These are phyloP conservation scores for Drosophila nigritarsus DNA, from an alignment of 2,888 invertebrate genomes.

Conservation along the genomic window DNA sequence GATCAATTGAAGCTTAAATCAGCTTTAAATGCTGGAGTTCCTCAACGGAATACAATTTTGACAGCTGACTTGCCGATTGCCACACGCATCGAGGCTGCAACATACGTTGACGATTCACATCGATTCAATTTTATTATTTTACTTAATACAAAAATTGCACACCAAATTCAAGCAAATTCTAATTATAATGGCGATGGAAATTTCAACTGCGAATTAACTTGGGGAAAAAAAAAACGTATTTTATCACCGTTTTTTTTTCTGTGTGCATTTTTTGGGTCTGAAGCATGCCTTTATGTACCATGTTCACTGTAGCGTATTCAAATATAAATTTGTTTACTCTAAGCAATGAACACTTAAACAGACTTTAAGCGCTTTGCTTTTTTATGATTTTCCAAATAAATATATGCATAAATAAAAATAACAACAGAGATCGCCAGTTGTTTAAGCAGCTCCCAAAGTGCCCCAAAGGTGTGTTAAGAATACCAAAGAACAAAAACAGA, in stretches of 20 bases:
- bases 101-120: not conserved
- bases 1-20: not conserved
- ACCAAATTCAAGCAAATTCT: not conserved
- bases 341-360: constrained; percentile 74
- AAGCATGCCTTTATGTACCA: constrained; percentile 4
- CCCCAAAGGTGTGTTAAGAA: constrained; percentile 59
- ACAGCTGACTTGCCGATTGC: not conserved
- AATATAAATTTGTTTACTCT: constrained; percentile 62
- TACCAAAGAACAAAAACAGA: constrained; percentile 16
- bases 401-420: constrained; percentile 49
- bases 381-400: constrained; percentile 75
- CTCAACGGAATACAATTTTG: not conserved
- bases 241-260: not conserved
- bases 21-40: not conserved
- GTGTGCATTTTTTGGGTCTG: not conserved
- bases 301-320: constrained; percentile 17
- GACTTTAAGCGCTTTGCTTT: constrained; percentile 67
- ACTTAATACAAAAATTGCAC: not conserved
- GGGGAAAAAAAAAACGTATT: not conserved
- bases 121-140: not conserved
- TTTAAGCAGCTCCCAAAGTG: constrained; percentile 51
- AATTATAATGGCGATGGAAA: not conserved
- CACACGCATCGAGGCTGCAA: not conserved
- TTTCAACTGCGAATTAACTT: not conserved
- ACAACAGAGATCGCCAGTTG: constrained; percentile 38